Evolutionary conservation across 1,140 invertebrate species (phyloP).

Genomic region (Stegodyphus dumicola): DNA sequence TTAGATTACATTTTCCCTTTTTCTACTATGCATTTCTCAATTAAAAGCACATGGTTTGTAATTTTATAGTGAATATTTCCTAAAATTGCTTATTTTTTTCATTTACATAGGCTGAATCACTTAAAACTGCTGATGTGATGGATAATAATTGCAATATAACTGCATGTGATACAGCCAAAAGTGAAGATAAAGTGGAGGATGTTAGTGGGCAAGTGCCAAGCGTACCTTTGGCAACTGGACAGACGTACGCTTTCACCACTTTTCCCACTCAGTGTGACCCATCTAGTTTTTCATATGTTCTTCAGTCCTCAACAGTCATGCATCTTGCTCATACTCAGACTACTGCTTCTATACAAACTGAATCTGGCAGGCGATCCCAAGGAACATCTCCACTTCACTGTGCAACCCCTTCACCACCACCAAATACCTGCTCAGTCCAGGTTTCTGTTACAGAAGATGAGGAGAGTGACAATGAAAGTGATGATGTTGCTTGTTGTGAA

Average conservation of each 20-base stretch:
- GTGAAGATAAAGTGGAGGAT: conserved; percentile 53
- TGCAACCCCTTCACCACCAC: conserved; percentile 63
- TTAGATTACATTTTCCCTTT: too few species aligned
- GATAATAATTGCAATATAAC: conserved; percentile 34
- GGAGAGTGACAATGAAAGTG: conserved; percentile 46
- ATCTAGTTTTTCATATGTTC: conserved; percentile 62
- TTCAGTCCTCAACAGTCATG: conserved; percentile 62
- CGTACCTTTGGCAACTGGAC: conserved; percentile 54
- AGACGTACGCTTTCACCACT: conserved; percentile 60
- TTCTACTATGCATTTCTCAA: too few species aligned
- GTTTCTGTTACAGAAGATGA: conserved; percentile 54
- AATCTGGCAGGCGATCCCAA: conserved; percentile 64
- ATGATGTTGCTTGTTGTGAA: conserved; percentile 28
- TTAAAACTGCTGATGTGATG: conserved; percentile 27
- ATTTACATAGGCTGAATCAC: conserved; percentile 23
- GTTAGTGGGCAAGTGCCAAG: conserved; percentile 54
- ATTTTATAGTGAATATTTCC: too few species aligned
- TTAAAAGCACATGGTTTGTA: too few species aligned
- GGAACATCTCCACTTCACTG: conserved; percentile 65
- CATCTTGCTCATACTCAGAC: conserved; percentile 62
- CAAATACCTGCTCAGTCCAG: conserved; percentile 22
- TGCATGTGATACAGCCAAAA: conserved; percentile 39
- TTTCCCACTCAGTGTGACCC: conserved; percentile 54
- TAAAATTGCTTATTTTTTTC: background rate
- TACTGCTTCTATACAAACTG: conserved; percentile 61